These are phyloP conservation scores for Hyles euphorbiae DNA, from an alignment of 1,140 invertebrate genomes.

Conservation along the genomic window DNA sequence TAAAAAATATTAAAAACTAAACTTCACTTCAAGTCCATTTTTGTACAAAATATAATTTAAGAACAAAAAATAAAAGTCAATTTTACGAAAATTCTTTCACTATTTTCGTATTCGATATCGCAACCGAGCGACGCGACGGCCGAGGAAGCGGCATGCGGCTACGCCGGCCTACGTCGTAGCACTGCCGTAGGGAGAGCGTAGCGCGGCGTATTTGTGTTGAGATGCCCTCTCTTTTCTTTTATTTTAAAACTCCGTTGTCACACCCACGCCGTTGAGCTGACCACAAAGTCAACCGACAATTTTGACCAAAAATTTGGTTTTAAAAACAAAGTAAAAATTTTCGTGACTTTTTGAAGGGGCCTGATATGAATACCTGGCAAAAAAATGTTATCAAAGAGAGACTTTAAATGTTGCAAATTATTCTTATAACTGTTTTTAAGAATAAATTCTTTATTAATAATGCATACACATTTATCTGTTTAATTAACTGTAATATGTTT, in stretches of 20 bases:
- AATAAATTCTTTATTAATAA: too few relatives aligned
- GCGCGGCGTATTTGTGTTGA: constrained; percentile 1
- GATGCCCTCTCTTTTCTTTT: background rate
- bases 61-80: background rate
- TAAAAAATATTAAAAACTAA: constrained; percentile 12
- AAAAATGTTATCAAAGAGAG: too few relatives aligned
- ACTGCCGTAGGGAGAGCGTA: constrained; percentile 36
- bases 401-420: too few relatives aligned
- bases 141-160: constrained; percentile 38
- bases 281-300: background rate
- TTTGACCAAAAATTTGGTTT: background rate
- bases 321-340: too few relatives aligned
- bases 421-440: too few relatives aligned
- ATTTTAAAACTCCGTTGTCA: too few relatives aligned
- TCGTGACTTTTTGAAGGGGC: too few relatives aligned
- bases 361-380: too few relatives aligned
- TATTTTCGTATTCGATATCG: constrained; percentile 30
- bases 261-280: background rate
- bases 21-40: constrained; percentile 12
- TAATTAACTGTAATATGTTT: too few relatives aligned
- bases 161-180: constrained; percentile 52
- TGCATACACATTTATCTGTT: too few relatives aligned
- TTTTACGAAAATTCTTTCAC: background rate
- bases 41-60: constrained; percentile 2
- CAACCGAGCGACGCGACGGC: constrained; percentile 16